These are phyloP conservation scores for Hemiscyllium ocellatum DNA, from an alignment of 2,113 vertebrate species.

Conservation along the genomic window DNA sequence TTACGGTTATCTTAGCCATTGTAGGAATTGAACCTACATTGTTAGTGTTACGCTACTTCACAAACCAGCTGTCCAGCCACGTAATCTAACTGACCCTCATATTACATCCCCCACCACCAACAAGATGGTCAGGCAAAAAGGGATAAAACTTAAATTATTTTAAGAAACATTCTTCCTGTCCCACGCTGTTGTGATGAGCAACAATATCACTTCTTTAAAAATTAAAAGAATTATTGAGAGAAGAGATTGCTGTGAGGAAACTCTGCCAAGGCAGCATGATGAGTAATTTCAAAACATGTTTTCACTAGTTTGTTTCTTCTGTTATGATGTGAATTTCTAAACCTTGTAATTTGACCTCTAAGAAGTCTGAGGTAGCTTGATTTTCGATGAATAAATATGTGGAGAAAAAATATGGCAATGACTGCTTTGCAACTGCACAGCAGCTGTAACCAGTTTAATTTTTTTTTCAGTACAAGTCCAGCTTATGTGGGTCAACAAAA, in stretches of 20 bases:
- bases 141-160: neutral
- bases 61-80: too few species aligned
- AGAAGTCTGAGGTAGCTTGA: neutral
- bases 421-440: neutral
- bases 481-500: slow-evolving; percentile 15
- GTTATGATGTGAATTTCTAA: neutral
- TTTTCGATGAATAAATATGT: neutral
- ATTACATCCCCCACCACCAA: too few species aligned
- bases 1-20: too few species aligned
- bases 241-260: neutral
- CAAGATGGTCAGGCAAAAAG: too few species aligned
- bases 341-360: neutral
- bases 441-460: slow-evolving; percentile 17
- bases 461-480: neutral
- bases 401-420: neutral
- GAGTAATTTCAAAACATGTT: neutral
- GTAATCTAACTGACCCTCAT: too few species aligned
- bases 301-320: neutral
- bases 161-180: too few species aligned
- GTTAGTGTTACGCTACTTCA: too few species aligned
- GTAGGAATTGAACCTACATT: too few species aligned
- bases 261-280: neutral
- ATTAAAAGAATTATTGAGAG: neutral
- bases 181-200: neutral
- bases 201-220: neutral